These are phyloP conservation scores for Circaetus cinerascens DNA, from an alignment of 2,113 vertebrate genomes.

Conservation along the genomic window DNA sequence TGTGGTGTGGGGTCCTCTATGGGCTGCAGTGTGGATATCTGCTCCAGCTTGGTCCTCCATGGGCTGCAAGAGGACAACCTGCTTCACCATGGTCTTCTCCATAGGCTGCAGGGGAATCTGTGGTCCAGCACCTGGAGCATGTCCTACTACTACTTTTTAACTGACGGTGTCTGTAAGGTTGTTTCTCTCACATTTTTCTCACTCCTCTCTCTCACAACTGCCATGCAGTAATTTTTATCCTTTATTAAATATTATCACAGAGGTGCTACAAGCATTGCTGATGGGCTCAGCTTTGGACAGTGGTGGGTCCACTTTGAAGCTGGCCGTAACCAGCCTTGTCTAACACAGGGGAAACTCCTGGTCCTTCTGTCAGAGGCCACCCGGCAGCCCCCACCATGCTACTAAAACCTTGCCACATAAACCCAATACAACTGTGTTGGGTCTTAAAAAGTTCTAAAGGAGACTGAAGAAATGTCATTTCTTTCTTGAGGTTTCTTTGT, in stretches of 20 bases:
- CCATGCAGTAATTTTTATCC: background rate
- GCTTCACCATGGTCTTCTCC: background rate
- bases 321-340: background rate
- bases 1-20: background rate
- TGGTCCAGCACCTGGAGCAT: background rate
- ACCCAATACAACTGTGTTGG: background rate
- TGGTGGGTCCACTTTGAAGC: background rate
- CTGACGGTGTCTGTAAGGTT: background rate
- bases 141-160: background rate
- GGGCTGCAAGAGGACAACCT: background rate
- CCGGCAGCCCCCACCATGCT: rapidly evolving
- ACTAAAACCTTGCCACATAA: background rate
- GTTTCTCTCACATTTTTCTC: background rate
- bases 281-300: background rate
- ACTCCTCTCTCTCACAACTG: background rate
- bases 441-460: background rate
- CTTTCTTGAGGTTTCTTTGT: background rate
- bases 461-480: rapidly evolving
- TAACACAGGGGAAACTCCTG: background rate
- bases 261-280: background rate
- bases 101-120: background rate
- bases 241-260: background rate
- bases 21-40: background rate
- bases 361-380: background rate
- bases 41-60: background rate